phyloP scores from a whole-genome alignment of 1,140 invertebrate genomes.

The Drosophila ambigua region DNA sequence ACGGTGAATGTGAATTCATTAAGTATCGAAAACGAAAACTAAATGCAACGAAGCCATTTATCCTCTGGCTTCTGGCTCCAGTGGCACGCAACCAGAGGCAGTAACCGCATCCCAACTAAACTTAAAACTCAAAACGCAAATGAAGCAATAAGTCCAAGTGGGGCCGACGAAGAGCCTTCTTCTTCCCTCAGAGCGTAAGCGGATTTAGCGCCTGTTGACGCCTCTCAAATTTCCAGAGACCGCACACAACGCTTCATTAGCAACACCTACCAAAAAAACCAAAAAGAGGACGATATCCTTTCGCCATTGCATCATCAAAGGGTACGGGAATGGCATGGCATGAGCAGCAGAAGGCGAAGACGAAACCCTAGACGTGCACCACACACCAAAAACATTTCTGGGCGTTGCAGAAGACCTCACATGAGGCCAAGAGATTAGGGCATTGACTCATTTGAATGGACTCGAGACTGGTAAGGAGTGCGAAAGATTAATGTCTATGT shows the following conservation, averaged over 20 bases:
- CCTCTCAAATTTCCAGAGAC: conserved; percentile 77
- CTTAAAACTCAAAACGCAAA: neutral
- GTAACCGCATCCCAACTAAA: conserved; percentile 3
- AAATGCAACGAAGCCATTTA: conserved; percentile 65
- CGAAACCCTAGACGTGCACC: conserved; percentile 55
- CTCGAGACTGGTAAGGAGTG: conserved; percentile 14
- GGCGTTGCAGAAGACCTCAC: conserved; percentile 58
- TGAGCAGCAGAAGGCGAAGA: conserved; percentile 10
- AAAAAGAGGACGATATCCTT: conserved; percentile 18
- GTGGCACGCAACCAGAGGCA: conserved; percentile 40
- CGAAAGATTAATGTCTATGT: conserved; percentile 10
- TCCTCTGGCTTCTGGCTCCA: conserved; percentile 51
- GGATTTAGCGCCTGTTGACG: conserved; percentile 83
- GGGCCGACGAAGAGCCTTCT: conserved; percentile 2
- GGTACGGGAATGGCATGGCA: conserved; percentile 11
- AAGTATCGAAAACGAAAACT: conserved; percentile 49
- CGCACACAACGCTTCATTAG: conserved; percentile 69
- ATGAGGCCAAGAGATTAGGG: conserved; percentile 47
- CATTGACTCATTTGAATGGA: conserved; percentile 47
- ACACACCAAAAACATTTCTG: conserved; percentile 32
- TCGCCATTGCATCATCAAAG: conserved; percentile 55
- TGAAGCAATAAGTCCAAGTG: neutral
- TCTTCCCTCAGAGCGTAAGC: conserved; percentile 70
- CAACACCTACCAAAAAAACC: conserved; percentile 49
- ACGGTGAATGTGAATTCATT: conserved; percentile 63